A percentile compares a stretch with the other conserved stretches of the same genome.
Evolutionary conservation across 2,113 vertebrate genomes (phyloP).

Genomic region (Sebastes fasciatus): DNA sequence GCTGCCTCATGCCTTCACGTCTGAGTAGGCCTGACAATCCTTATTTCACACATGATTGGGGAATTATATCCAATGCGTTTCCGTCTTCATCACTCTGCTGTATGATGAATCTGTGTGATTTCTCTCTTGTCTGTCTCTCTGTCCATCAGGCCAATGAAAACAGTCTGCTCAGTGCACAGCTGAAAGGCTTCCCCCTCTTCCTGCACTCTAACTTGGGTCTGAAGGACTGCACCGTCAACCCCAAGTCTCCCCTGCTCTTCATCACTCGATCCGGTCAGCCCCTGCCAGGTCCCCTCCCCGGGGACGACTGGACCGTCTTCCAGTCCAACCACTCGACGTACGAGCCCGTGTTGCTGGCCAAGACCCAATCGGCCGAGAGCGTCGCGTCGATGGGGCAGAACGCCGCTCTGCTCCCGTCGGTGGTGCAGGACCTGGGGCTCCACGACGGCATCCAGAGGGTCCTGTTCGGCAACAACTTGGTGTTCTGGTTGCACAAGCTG

Average conservation of each 20-base stretch:
- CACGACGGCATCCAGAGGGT: constrained; percentile 97
- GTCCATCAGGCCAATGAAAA: constrained; percentile 94
- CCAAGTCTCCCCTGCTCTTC: constrained; percentile 94
- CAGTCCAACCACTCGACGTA: constrained; percentile 98
- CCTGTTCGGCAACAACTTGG: constrained; percentile 96
- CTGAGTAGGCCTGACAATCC: constrained; percentile 69
- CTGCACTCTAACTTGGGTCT: constrained; percentile 96
- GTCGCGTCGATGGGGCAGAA: constrained; percentile 90
- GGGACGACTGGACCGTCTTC: constrained; percentile 98
- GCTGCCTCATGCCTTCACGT: constrained; percentile 66
- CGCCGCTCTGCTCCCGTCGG: constrained; percentile 90
- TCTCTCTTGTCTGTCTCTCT: constrained; percentile 56
- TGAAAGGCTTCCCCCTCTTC: constrained; percentile 98
- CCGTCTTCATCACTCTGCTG: constrained; percentile 60
- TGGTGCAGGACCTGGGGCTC: constrained; percentile 97
- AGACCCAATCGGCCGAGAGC: constrained; percentile 93
- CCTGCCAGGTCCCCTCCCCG: constrained; percentile 92
- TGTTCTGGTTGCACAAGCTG: constrained; percentile 98
- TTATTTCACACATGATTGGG: constrained; percentile 72
- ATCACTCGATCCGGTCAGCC: constrained; percentile 94
- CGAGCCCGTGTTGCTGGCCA: constrained; percentile 93
- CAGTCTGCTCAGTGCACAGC: constrained; percentile 96
- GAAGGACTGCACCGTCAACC: constrained; percentile 96
- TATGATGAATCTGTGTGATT: constrained; percentile 62
- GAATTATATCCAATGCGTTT: constrained; percentile 63